A percentile compares a stretch with the other conserved stretches of the same genome.
phyloP scores from a whole-genome alignment of 2,888 invertebrate species.

The Ischnus inquisitorius region DNA sequence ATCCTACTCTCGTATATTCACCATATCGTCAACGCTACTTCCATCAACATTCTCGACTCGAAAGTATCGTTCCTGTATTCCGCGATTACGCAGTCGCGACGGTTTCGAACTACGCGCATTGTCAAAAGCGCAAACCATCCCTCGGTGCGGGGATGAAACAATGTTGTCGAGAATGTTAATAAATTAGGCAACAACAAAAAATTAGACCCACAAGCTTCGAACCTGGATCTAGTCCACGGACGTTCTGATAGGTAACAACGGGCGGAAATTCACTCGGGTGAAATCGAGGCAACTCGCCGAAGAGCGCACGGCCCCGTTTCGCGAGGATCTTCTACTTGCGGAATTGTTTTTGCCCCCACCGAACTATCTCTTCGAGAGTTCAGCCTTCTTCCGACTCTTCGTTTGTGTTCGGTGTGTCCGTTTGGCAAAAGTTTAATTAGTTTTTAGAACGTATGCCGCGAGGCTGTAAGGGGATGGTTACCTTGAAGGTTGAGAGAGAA shows the following conservation, averaged over 20 bases:
- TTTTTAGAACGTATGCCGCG: slow-evolving; percentile 82
- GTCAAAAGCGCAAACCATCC: neutral
- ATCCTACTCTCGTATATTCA: slow-evolving; percentile 26
- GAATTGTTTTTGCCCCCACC: slow-evolving; percentile 58
- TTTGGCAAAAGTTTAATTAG: slow-evolving; percentile 84
- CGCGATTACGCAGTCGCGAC: neutral
- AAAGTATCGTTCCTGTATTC: slow-evolving; percentile 3
- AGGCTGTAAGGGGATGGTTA: slow-evolving; percentile 23
- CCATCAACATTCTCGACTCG: slow-evolving; percentile 31
- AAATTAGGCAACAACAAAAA: neutral
- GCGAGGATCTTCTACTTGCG: slow-evolving; percentile 13
- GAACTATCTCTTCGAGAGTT: slow-evolving; percentile 67
- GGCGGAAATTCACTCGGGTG: slow-evolving; percentile 47
- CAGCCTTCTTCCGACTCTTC: slow-evolving; percentile 44
- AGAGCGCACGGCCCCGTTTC: neutral
- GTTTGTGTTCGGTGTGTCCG: slow-evolving; percentile 58
- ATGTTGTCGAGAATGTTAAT: neutral
- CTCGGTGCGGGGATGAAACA: neutral
- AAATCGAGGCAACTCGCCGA: slow-evolving; percentile 23
- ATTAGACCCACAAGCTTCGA: no score
- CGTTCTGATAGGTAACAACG: slow-evolving; percentile 44
- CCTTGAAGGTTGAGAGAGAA: slow-evolving; percentile 42
- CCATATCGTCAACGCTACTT: slow-evolving; percentile 42
- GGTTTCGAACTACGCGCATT: neutral
- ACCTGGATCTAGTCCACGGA: neutral